Conservation (phyloP, 2,113 vertebrate species). For the Pagrus major region DNA sequence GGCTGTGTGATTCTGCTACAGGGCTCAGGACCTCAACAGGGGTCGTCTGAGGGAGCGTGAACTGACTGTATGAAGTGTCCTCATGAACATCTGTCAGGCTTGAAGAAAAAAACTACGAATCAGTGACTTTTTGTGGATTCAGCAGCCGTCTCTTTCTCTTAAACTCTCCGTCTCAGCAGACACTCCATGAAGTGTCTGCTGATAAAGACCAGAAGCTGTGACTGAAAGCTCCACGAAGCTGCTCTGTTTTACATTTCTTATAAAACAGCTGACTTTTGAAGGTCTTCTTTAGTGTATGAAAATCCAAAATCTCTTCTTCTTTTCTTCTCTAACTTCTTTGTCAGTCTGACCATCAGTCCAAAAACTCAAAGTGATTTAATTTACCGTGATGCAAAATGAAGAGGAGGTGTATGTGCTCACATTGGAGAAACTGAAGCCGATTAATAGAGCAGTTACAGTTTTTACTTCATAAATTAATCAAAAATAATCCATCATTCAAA, state of each 20-base stretch:
- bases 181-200: not conserved
- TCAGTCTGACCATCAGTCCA: too few relatives aligned
- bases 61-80: not conserved
- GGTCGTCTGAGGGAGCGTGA: not conserved
- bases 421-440: not conserved
- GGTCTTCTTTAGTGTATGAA: too few relatives aligned
- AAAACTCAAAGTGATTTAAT: not conserved
- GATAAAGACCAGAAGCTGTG: not conserved
- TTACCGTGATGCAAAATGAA: not conserved
- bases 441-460: not conserved
- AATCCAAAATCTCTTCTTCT: too few relatives aligned
- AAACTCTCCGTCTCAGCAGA: too few relatives aligned
- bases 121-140: not conserved
- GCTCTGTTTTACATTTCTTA: not conserved
- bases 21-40: not conserved
- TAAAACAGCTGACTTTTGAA: too few relatives aligned
- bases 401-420: not conserved
- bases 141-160: not conserved
- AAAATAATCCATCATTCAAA: not conserved
- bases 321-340: too few relatives aligned
- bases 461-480: not conserved
- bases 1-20: not conserved
- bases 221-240: not conserved
- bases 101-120: too few relatives aligned
- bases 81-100: not conserved